Base-by-base conservation (phyloP, 2,113 vertebrate genomes). In the Tylochromis polylepis region DNA sequence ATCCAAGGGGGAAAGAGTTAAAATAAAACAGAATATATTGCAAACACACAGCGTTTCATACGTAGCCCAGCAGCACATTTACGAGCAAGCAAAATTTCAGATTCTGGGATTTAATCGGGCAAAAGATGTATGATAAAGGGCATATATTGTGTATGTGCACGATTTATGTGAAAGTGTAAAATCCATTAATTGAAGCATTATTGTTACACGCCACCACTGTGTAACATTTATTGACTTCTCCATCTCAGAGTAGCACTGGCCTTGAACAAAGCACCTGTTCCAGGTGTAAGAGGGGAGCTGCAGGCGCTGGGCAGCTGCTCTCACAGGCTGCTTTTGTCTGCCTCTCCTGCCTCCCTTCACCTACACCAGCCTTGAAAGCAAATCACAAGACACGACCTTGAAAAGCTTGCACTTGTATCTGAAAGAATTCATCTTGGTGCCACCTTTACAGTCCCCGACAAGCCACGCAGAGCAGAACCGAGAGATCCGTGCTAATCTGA, bases 181-280 rank as follows among this genome's bases (percentile, higher is more conserved):
- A 75, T 29, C 41, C 43, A 75, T 75, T 27, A 75, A 29, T 3
- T 49, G 41, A 75, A 27, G 70, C 70, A 12, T 77, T 51, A 75
- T 77, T 51, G 70, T 51, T 51, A 12, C 24, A 77, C 3, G 3
- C 6, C 1, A 6, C 79, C 1, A 3, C 38, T 24, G 38, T 15
- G 24, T 59, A 56, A 20, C 43, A 83, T 67, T 70, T 53, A 92
- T 83, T 84, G 89, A 87, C 83, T 90, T 34, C 67, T 70, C 27
- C 81, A 70, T 87, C 60, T 62, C 29, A 34, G 79, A 75, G 60
- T 81, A 72, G 22, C 56, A 11, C 58, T 22, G 8, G 85, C 85
- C 57, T 91, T 90, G 85, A 93, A 79, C 86, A 81, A 85, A 87
- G 62, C 46, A 80, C 24, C 22, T 80, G 14, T 83, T 24, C 82